Evolutionary conservation across 2,888 invertebrate genomes (phyloP).

Genomic region (Himalopsyche japonica): DNA sequence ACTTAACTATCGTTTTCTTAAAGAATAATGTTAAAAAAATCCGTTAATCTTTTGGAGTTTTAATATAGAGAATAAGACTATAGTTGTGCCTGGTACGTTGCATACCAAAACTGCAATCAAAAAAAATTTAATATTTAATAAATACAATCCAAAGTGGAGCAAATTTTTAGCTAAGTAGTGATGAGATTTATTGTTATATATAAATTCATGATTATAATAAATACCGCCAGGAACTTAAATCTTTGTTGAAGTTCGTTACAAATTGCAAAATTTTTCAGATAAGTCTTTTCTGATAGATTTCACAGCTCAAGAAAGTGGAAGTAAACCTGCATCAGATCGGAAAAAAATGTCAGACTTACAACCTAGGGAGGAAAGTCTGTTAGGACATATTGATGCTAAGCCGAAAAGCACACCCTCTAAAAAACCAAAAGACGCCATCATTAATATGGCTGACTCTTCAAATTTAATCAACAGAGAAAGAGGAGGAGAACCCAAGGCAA

Average conservation of each 20-base stretch:
- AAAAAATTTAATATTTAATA: no score
- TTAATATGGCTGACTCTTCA: slow-evolving; percentile 14
- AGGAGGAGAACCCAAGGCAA: slow-evolving; percentile 5
- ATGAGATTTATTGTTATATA: no score
- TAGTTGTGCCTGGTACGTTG: no score
- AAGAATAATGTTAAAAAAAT: no score
- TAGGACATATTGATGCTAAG: slow-evolving; percentile 13
- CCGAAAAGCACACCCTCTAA: slow-evolving; percentile 18
- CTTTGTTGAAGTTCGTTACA: not conserved
- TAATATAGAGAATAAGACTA: no score
- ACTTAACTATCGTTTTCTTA: no score
- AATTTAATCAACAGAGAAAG: slow-evolving; percentile 32
- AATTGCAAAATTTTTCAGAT: slow-evolving; percentile 27
- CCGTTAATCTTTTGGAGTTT: no score
- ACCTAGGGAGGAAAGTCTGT: slow-evolving; percentile 17
- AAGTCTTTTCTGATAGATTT: slow-evolving; percentile 37
- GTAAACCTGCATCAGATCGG: not conserved
- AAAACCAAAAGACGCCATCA: slow-evolving; percentile 4
- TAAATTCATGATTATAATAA: no score
- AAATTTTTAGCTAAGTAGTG: no score
- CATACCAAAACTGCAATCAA: no score
- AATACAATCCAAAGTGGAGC: no score
- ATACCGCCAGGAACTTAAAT: no score
- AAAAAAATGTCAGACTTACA: not conserved
- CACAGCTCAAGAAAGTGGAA: not conserved